Percentiles rank a stretch among this genome's conserved stretches.
These are phyloP conservation scores for Malacosoma neustria DNA, from an alignment of 2,888 invertebrate species.

Conservation along the genomic window DNA sequence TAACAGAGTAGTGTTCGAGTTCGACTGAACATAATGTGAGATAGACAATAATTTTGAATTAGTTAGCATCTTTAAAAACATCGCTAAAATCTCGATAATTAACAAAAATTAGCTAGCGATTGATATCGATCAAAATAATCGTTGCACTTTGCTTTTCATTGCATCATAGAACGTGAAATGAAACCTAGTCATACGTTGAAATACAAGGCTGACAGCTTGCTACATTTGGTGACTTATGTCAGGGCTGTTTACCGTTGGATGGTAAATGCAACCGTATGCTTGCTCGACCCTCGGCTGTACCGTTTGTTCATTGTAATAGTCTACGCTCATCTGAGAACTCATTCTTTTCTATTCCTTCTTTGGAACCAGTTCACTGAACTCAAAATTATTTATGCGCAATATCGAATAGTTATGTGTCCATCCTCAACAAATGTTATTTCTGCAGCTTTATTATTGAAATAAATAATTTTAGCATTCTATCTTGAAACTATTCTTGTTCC, in stretches of 20 bases:
- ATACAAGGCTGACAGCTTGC: constrained; percentile 62
- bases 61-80: too few relatives aligned
- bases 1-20: too few relatives aligned
- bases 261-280: constrained; percentile 22
- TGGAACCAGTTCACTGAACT: neutral
- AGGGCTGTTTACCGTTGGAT: constrained; percentile 51
- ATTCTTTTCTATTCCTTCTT: neutral
- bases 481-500: constrained; percentile 18
- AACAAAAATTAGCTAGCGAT: too few relatives aligned
- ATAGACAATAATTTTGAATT: too few relatives aligned
- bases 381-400: neutral
- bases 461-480: constrained; percentile 16
- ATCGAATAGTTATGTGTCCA: neutral
- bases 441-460: constrained; percentile 13
- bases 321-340: constrained; percentile 8
- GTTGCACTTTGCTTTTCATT: constrained; percentile 28
- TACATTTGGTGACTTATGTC: constrained; percentile 69
- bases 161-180: constrained; percentile 26
- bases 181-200: constrained; percentile 46
- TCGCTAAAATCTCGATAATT: too few relatives aligned
- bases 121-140: constrained; percentile 29
- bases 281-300: constrained; percentile 30
- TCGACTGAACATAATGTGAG: too few relatives aligned
- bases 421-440: constrained; percentile 1
- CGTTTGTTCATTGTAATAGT: constrained; percentile 35